These are phyloP conservation scores for Polydrusus cervinus DNA, from an alignment of 2,888 invertebrate genomes.

Conservation along the genomic window DNA sequence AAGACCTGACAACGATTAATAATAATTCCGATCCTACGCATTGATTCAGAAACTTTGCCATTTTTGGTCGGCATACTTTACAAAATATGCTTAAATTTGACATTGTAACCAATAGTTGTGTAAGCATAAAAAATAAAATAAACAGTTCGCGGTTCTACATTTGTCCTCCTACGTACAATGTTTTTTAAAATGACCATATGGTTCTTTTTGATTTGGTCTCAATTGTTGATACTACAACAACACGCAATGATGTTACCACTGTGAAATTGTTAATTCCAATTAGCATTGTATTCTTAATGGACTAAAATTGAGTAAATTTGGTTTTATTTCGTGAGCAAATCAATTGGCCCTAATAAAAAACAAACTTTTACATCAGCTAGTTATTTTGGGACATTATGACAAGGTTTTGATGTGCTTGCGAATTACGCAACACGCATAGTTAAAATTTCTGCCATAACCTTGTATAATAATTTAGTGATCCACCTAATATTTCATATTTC, in stretches of 20 bases:
- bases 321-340: slow-evolving; percentile 20
- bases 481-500: no score
- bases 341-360: neutral
- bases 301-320: slow-evolving; percentile 12
- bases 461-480: no score
- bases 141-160: slow-evolving; percentile 36
- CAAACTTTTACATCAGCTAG: neutral
- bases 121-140: slow-evolving; percentile 40
- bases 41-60: slow-evolving; percentile 38
- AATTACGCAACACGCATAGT: no score
- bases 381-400: neutral
- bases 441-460: no score
- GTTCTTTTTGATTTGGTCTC: slow-evolving; percentile 18
- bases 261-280: slow-evolving; percentile 17
- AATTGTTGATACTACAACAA: slow-evolving; percentile 13
- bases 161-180: slow-evolving; percentile 40
- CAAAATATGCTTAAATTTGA: slow-evolving; percentile 34
- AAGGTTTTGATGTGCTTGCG: no score
- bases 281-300: slow-evolving; percentile 33
- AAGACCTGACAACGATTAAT: slow-evolving; percentile 36
- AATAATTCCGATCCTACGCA: slow-evolving; percentile 45
- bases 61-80: slow-evolving; percentile 38
- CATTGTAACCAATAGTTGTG: slow-evolving; percentile 34
- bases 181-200: slow-evolving; percentile 43
- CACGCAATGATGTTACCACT: slow-evolving; percentile 23